A percentile compares a stretch with the other conserved stretches of the same genome.
phyloP scores from a whole-genome alignment of 2,113 vertebrate genomes.

The Passer montanus region DNA sequence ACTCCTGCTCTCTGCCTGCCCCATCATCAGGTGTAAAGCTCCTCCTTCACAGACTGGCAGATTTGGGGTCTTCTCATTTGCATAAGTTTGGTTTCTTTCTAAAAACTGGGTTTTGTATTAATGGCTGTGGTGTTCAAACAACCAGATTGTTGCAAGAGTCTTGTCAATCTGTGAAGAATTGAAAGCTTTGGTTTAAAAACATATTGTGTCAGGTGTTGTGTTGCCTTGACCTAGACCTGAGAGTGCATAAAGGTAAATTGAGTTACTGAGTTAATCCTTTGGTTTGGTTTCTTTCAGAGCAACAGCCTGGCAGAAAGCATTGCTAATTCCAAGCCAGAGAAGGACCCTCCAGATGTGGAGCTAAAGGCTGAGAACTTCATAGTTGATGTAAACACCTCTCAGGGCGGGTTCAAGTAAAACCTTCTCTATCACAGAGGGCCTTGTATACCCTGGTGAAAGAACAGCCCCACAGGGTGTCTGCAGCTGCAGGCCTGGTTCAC shows the following conservation, averaged over 20 bases:
- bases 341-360: not conserved
- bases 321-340: conserved; percentile 69
- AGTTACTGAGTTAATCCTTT: not conserved
- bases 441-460: not conserved
- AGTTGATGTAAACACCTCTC: conserved; percentile 79
- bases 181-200: not conserved
- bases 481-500: not conserved
- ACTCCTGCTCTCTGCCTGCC: no score
- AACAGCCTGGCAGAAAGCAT: conserved; percentile 69
- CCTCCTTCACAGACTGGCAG: not conserved
- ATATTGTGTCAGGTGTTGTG: rapidly evolving
- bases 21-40: not conserved
- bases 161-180: not conserved
- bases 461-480: not conserved
- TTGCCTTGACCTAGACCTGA: not conserved
- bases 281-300: conserved; percentile 61
- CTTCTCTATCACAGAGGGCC: not conserved
- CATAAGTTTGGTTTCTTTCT: not conserved
- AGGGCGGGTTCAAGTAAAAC: not conserved
- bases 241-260: not conserved
- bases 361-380: conserved; percentile 86
- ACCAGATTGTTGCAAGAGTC: not conserved
- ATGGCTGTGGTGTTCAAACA: not conserved
- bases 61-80: not conserved
- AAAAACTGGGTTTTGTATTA: not conserved